Evolutionary conservation across 2,888 invertebrate genomes (phyloP).

Genomic region (Prosapia bicincta): DNA sequence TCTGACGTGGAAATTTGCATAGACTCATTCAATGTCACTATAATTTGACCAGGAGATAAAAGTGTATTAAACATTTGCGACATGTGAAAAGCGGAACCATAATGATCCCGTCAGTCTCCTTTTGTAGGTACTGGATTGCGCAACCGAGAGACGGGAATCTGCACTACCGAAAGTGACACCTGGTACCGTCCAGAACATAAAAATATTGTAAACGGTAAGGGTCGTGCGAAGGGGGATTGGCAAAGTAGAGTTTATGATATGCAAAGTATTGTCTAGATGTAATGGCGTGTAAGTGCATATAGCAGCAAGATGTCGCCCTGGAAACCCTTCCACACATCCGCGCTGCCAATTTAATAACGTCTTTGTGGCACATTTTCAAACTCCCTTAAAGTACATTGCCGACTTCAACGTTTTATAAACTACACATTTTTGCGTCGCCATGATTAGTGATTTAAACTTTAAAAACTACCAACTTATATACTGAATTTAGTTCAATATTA

Average conservation of each 20-base stretch:
- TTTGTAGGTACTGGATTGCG: not conserved
- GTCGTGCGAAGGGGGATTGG: not conserved
- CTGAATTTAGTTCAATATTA: no score
- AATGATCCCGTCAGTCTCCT: conserved; percentile 2
- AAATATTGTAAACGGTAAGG: conserved; percentile 11
- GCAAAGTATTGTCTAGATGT: conserved; percentile 1
- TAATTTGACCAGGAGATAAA: conserved; percentile 6
- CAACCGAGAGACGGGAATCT: not conserved
- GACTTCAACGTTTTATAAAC: no score
- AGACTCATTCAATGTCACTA: conserved; percentile 5
- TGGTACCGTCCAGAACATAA: not conserved
- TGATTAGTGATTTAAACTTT: no score
- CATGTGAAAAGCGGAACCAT: conserved; percentile 8
- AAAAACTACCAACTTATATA: no score
- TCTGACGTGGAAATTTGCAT: not conserved
- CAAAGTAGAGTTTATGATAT: not conserved
- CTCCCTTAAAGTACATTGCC: no score
- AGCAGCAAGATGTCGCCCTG: not conserved
- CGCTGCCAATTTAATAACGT: not conserved
- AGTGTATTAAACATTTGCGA: conserved; percentile 4
- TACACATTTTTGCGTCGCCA: no score
- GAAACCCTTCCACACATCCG: not conserved
- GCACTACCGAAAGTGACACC: conserved; percentile 10
- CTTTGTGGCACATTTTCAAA: no score
- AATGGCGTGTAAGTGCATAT: conserved; percentile 11